Conservation (phyloP, 2,797 vertebrate species). For the Philypnodon macrostomus region DNA sequence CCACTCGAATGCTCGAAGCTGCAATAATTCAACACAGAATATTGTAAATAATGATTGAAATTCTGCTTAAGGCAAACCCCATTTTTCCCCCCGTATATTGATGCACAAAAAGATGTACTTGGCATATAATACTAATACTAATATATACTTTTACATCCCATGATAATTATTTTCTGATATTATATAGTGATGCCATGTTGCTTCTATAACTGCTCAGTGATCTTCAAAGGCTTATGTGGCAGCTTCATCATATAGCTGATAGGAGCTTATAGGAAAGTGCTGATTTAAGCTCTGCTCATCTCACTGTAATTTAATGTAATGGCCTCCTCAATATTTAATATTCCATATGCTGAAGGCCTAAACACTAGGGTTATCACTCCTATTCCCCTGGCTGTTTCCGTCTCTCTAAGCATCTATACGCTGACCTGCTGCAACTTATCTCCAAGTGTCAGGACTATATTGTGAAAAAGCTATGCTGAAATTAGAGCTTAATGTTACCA, state of each 20-base stretch:
- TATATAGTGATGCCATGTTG: not conserved
- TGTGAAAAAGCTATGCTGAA: constrained; percentile 27
- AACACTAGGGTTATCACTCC: constrained; percentile 18
- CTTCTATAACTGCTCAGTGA: constrained; percentile 8
- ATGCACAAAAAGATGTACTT: constrained; percentile 7
- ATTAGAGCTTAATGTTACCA: constrained; percentile 15
- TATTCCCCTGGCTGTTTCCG: constrained; percentile 11
- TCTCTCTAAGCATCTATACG: constrained; percentile 21
- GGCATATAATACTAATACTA: too few species aligned
- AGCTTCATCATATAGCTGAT: constrained; percentile 19
- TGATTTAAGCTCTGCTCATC: constrained; percentile 21
- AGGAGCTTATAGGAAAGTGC: constrained; percentile 24
- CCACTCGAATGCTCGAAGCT: constrained; percentile 11
- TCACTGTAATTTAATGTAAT: constrained; percentile 43
- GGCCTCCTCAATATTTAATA: constrained; percentile 30
- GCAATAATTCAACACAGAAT: constrained; percentile 18
- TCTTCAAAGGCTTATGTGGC: constrained; percentile 25
- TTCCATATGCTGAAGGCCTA: constrained; percentile 14
- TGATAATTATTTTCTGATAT: not conserved
- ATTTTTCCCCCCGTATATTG: constrained; percentile 2
- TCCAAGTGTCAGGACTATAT: constrained; percentile 31
- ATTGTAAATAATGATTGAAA: not conserved
- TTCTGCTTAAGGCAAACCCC: constrained; percentile 11
- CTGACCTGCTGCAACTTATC: constrained; percentile 25
- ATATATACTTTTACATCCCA: not conserved